Percentiles rank a stretch among this genome's conserved stretches.
phyloP scores from a whole-genome alignment of 1,140 invertebrate genomes.

The Monochamus saltuarius region DNA sequence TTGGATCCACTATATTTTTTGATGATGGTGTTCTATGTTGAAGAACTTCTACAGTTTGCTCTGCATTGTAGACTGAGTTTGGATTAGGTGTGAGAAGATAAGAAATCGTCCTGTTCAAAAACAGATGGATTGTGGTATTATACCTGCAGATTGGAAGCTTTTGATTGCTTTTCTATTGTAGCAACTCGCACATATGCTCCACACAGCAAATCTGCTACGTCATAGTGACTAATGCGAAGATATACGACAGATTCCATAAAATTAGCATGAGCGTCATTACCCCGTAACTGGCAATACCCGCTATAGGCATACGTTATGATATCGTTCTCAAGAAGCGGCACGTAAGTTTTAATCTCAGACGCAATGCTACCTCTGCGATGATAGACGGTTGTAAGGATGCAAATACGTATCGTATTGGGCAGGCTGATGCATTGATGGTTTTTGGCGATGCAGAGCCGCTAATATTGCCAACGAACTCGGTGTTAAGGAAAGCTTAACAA shows the following conservation, averaged over 20 bases:
- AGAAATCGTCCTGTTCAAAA: constrained; percentile 6
- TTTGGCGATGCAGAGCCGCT: not conserved
- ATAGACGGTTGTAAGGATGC: not conserved
- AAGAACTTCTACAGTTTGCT: no score
- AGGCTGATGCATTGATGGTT: not conserved
- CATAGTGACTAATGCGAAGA: constrained; percentile 9
- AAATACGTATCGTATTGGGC: not conserved
- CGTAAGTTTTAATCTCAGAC: not conserved
- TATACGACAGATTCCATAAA: no score
- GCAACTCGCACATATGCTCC: constrained; percentile 6
- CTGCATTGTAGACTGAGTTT: no score
- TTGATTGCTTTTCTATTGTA: constrained; percentile 10
- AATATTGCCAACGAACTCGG: not conserved
- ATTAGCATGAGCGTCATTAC: no score
- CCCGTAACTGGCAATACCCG: no score
- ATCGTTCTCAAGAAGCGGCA: not conserved
- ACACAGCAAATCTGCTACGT: not conserved
- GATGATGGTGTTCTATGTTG: no score
- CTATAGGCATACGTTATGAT: no score
- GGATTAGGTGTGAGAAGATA: not conserved
- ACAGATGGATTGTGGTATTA: constrained; percentile 6
- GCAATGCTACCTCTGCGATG: not conserved
- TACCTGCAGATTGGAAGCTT: constrained; percentile 3
- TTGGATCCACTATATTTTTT: not conserved
- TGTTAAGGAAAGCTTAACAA: not conserved